Percentiles rank a stretch among this genome's conserved stretches.
Evolutionary conservation across 2,113 vertebrate species (phyloP).

Genomic region (Sapayoa aenigma): DNA sequence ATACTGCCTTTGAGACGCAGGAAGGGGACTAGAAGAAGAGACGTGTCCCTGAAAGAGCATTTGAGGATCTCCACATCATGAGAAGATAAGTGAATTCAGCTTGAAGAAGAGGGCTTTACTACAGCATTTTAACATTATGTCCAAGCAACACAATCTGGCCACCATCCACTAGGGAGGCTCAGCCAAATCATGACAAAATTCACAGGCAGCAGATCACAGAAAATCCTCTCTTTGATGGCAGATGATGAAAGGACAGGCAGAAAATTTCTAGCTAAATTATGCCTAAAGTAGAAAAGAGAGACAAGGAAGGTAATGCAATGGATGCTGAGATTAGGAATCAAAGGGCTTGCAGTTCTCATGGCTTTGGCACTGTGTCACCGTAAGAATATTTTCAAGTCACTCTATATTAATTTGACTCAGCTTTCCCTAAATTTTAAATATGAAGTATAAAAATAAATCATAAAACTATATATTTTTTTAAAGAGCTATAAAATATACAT

Average conservation of each 20-base stretch:
- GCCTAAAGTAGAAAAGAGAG: background rate
- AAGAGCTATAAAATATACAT: background rate
- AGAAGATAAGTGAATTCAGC: background rate
- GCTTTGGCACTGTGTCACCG: background rate
- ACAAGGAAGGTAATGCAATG: background rate
- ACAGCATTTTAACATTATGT: background rate
- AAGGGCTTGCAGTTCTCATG: background rate
- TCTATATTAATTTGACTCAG: background rate
- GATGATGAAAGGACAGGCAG: conserved; percentile 34
- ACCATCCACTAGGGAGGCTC: background rate
- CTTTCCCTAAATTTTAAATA: background rate
- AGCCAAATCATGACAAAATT: conserved; percentile 20
- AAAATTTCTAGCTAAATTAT: background rate
- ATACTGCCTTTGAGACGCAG: background rate
- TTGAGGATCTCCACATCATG: background rate
- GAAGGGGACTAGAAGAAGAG: background rate
- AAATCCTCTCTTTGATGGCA: conserved; percentile 36
- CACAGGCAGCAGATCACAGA: conserved; percentile 21
- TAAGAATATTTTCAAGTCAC: background rate
- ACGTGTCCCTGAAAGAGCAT: background rate
- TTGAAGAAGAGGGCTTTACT: background rate
- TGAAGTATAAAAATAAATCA: background rate
- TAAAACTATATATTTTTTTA: background rate
- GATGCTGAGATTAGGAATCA: background rate
- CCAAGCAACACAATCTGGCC: conserved; percentile 4